Conservation (phyloP, 2,113 vertebrate genomes). For the Mustela lutreola region DNA sequence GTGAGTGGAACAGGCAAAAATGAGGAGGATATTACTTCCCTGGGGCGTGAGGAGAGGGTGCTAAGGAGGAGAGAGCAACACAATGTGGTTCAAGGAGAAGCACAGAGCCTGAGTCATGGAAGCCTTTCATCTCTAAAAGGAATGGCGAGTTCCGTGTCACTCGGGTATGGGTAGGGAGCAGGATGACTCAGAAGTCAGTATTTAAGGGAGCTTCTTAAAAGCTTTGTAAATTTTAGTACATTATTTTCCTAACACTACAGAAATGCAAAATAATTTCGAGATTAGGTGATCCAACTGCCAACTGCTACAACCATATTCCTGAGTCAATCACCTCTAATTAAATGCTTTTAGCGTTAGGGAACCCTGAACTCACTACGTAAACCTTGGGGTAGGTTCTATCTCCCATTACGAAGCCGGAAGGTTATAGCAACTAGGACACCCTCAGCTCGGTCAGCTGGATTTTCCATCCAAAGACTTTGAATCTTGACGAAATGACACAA, state of each 20-base stretch:
- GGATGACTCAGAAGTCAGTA: background rate
- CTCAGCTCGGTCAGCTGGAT: background rate
- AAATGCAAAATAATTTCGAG: background rate
- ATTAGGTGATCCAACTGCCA: background rate
- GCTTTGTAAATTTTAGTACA: background rate
- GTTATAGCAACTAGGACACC: background rate
- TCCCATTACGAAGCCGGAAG: background rate
- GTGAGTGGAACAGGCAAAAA: background rate
- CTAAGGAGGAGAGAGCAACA: background rate
- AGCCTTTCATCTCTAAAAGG: background rate
- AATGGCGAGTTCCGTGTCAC: background rate
- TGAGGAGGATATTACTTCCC: background rate
- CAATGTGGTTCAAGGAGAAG: background rate
- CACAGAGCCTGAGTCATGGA: too few relatives aligned
- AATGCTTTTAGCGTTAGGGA: background rate
- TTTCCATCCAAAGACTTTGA: background rate
- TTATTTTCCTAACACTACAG: background rate
- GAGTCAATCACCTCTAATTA: background rate
- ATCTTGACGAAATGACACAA: background rate
- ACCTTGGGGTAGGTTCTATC: background rate
- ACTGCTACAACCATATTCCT: background rate
- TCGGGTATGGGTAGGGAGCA: background rate
- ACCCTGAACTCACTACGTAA: background rate
- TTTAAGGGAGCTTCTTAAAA: background rate
- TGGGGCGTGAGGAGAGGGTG: background rate